phyloP scores from a whole-genome alignment of 2,113 vertebrate genomes.

The Mobula birostris region DNA sequence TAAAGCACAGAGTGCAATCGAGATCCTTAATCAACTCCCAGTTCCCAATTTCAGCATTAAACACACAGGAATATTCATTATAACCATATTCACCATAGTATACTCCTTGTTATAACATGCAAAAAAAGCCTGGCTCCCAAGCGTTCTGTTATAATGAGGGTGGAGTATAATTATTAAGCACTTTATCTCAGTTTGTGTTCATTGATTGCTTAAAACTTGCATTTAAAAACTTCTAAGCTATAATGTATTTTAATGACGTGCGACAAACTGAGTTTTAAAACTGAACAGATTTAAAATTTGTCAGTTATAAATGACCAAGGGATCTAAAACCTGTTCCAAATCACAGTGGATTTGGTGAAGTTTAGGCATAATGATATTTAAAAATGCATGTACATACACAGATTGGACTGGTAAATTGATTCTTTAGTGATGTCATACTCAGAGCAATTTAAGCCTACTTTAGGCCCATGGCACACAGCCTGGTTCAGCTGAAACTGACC shows the following conservation, averaged over 20 bases:
- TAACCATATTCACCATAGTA: conserved; percentile 1
- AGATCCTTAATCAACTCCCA: conserved; percentile 3
- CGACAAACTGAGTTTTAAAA: conserved; percentile 31
- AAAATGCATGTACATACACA: conserved; percentile 8
- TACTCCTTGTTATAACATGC: conserved; percentile 14
- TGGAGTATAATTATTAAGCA: conserved; percentile 26
- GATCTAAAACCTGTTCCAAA: conserved; percentile 35
- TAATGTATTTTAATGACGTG: conserved; percentile 33
- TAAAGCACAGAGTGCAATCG: not conserved
- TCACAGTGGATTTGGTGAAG: conserved; percentile 12
- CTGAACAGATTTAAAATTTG: conserved; percentile 36
- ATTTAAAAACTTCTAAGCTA: conserved; percentile 26
- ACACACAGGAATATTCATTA: conserved; percentile 30
- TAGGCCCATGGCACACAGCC: not conserved
- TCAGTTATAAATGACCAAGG: conserved; percentile 12
- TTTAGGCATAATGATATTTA: conserved; percentile 24
- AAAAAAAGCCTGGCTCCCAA: conserved; percentile 5
- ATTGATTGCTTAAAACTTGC: conserved; percentile 27
- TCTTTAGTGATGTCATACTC: conserved; percentile 33
- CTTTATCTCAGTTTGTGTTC: conserved; percentile 17
- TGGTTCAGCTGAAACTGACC: not conserved
- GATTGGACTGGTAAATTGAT: not conserved
- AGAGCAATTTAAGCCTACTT: not conserved
- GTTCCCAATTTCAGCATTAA: conserved; percentile 32
- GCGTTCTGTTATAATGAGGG: conserved; percentile 23